phyloP scores from a whole-genome alignment of 2,113 vertebrate genomes.

The cat (Felis catus) region DNA sequence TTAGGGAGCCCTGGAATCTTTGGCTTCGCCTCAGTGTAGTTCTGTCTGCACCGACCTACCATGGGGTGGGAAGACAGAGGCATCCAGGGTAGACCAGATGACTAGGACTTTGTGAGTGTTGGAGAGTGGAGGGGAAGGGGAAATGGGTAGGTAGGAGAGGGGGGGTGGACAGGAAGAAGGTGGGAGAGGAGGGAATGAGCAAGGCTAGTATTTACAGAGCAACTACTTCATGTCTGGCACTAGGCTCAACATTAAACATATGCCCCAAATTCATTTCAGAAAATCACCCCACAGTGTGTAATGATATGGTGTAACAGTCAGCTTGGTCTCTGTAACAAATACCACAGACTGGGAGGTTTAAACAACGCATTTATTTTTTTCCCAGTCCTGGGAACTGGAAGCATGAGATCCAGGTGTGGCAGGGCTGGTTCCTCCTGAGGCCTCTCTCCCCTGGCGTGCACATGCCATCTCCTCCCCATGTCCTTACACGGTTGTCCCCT shows the following conservation, averaged over 20 bases:
- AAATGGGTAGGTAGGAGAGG: neutral
- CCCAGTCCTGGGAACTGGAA: too few relatives aligned
- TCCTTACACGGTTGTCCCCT: neutral
- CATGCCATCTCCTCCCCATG: neutral
- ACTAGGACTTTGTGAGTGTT: neutral
- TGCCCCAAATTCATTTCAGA: too few relatives aligned
- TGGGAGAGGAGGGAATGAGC: neutral
- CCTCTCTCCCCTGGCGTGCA: too few relatives aligned
- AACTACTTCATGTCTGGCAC: neutral
- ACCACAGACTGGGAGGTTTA: neutral
- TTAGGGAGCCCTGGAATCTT: neutral
- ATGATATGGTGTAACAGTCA: neutral
- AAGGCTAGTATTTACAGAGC: neutral
- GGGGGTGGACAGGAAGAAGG: neutral
- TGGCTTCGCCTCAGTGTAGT: neutral
- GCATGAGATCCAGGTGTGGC: neutral
- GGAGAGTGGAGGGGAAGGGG: neutral
- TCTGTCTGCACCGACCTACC: neutral
- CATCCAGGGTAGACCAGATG: neutral
- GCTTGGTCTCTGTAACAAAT: neutral
- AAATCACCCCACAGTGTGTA: neutral
- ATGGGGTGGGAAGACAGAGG: neutral
- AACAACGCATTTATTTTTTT: neutral
- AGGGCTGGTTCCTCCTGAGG: neutral
- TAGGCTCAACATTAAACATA: neutral